Conservation (phyloP, 2,797 vertebrate species). For the Sorex maritimensis region DNA sequence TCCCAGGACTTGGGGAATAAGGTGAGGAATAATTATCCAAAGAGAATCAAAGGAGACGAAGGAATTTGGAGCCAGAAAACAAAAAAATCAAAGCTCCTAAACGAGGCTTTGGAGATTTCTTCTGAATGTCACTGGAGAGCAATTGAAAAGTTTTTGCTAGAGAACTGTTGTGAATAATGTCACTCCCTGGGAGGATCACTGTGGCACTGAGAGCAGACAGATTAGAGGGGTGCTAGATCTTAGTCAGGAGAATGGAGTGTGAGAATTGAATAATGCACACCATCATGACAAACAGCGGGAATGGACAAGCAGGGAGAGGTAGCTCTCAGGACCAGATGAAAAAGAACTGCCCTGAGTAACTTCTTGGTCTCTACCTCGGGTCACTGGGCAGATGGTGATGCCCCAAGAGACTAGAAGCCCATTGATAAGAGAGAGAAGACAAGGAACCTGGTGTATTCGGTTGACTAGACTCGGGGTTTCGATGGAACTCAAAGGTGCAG, state of each 20-base stretch:
- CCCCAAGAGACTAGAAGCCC: not conserved
- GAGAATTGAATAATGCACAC: not conserved
- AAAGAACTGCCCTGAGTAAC: not conserved
- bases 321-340: not conserved
- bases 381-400: not conserved
- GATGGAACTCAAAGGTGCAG: not conserved
- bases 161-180: constrained; percentile 48
- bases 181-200: not conserved
- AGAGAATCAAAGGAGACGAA: not conserved
- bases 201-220: constrained; percentile 19
- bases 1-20: not conserved
- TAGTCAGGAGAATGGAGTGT: constrained; percentile 4
- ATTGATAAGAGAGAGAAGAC: not conserved
- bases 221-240: not conserved
- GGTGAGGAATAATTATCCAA: not conserved
- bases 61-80: not conserved
- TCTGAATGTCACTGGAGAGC: not conserved
- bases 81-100: not conserved
- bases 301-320: not conserved
- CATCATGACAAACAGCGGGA: not conserved
- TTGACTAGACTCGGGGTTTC: not conserved
- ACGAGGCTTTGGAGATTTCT: not conserved
- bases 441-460: not conserved
- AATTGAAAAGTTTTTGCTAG: not conserved
- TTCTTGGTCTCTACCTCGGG: not conserved